A percentile compares a stretch with the other conserved stretches of the same genome.
Conservation (phyloP, 2,113 vertebrate genomes). For the Podiceps cristatus region DNA sequence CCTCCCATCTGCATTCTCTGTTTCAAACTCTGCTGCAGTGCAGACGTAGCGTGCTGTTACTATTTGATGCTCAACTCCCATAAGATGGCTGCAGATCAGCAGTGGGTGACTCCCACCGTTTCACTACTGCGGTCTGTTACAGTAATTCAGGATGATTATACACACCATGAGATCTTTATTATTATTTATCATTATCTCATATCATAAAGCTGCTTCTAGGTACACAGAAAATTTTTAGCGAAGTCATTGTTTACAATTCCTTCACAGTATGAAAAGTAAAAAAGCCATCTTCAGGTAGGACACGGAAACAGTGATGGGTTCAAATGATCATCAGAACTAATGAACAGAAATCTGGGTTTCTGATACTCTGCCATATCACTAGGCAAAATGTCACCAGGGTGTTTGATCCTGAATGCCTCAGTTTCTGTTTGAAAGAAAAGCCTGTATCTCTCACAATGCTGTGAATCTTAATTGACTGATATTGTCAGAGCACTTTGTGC, state of each 20-base stretch:
- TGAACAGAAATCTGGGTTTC: not conserved
- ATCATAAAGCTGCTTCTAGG: not conserved
- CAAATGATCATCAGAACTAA: not conserved
- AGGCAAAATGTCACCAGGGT: not conserved
- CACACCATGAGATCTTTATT: not conserved
- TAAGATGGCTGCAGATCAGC: not conserved
- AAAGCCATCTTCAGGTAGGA: not conserved
- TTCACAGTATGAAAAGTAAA: not conserved
- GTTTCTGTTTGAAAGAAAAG: not conserved
- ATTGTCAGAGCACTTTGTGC: conserved; percentile 15
- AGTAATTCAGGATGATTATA: not conserved
- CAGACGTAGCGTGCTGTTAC: not conserved
- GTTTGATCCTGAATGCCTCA: not conserved
- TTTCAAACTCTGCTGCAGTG: not conserved
- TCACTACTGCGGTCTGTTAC: not conserved
- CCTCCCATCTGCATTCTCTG: not conserved
- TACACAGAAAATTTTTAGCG: not conserved
- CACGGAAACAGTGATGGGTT: not conserved
- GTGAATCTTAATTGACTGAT: not conserved
- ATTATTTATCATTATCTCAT: not conserved
- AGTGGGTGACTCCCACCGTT: not conserved
- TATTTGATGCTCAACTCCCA: rapidly evolving
- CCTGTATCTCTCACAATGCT: not conserved
- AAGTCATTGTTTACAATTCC: not conserved
- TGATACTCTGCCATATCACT: not conserved